phyloP scores from a whole-genome alignment of 2,888 invertebrate species.

The Monopis laevigella region DNA sequence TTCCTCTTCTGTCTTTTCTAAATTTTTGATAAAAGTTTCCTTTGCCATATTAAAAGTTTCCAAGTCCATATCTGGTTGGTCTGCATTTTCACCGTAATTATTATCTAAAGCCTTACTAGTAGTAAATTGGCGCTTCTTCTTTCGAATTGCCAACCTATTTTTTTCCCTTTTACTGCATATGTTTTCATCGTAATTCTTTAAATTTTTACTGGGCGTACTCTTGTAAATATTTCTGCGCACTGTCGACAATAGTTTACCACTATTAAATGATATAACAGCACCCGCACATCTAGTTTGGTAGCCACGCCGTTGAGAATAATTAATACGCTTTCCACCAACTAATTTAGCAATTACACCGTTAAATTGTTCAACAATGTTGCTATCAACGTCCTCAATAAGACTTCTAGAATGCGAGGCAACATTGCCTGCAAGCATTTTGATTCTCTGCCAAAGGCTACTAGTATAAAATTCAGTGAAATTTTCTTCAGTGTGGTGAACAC shows the following conservation, averaged over 20 bases:
- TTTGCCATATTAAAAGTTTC: slow-evolving; percentile 15
- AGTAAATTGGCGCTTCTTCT: slow-evolving; percentile 10
- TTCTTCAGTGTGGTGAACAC: not conserved
- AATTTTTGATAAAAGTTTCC: slow-evolving; percentile 11
- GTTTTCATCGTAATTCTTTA: slow-evolving; percentile 10
- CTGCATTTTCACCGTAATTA: slow-evolving; percentile 13
- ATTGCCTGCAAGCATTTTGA: not conserved
- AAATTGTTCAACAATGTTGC: slow-evolving; percentile 16
- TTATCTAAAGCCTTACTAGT: slow-evolving; percentile 7
- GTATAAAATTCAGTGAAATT: not conserved
- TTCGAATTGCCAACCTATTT: slow-evolving; percentile 1
- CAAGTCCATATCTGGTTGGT: slow-evolving; percentile 16
- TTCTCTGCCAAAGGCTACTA: not conserved
- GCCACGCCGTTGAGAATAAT: slow-evolving; percentile 12
- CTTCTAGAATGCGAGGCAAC: slow-evolving; percentile 11
- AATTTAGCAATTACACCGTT: slow-evolving; percentile 16
- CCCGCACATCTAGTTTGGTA: slow-evolving; percentile 14
- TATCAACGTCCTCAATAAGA: slow-evolving; percentile 18
- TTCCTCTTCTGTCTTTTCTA: slow-evolving; percentile 8
- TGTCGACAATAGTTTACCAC: slow-evolving; percentile 12
- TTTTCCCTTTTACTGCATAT: slow-evolving; percentile 4
- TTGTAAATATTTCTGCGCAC: slow-evolving; percentile 13
- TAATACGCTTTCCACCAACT: slow-evolving; percentile 11
- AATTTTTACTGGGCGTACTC: slow-evolving; percentile 4
- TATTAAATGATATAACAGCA: slow-evolving; percentile 16